Evolutionary conservation across 2,888 invertebrate genomes (phyloP).

Genomic region (Acrobasis consociella): DNA sequence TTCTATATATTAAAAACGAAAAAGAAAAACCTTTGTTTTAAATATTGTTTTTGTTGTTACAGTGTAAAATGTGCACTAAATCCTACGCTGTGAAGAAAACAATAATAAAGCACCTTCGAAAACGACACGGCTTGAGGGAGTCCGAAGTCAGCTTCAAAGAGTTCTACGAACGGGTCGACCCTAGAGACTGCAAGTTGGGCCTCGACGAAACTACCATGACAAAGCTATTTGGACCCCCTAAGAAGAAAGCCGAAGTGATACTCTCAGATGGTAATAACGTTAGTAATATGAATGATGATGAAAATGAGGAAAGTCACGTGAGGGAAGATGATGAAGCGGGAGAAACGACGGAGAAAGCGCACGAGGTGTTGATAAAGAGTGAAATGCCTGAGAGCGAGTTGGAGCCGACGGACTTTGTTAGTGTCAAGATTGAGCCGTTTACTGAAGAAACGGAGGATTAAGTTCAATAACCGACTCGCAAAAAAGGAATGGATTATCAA

Average conservation of each 20-base stretch:
- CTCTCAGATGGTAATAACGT: constrained; percentile 32
- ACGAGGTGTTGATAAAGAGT: constrained; percentile 30
- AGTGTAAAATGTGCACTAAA: constrained; percentile 79
- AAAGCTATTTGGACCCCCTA: constrained; percentile 66
- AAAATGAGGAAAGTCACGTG: constrained; percentile 26
- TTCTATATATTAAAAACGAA: too few relatives aligned
- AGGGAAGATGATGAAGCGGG: constrained; percentile 30
- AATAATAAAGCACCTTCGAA: constrained; percentile 71
- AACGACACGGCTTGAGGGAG: constrained; percentile 63
- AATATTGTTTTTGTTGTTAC: too few relatives aligned
- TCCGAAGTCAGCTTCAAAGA: constrained; percentile 51
- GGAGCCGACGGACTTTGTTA: constrained; percentile 74
- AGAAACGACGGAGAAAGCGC: not conserved
- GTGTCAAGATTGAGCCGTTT: constrained; percentile 70
- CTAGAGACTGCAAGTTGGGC: constrained; percentile 64
- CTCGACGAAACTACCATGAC: constrained; percentile 65
- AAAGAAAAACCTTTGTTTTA: constrained; percentile 28
- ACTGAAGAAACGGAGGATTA: constrained; percentile 34
- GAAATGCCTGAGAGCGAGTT: constrained; percentile 43
- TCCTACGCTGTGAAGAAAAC: constrained; percentile 72
- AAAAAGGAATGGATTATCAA: too few relatives aligned
- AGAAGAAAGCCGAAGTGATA: constrained; percentile 47
- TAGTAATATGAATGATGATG: constrained; percentile 26
- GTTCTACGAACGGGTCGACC: constrained; percentile 62
- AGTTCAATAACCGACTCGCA: too few relatives aligned